Percentiles rank a stretch among this genome's conserved stretches.
These are phyloP conservation scores for Hydra vulgaris DNA, from an alignment of 30 jellyfish, hydroid and myxozoan species.

Conservation along the genomic window DNA sequence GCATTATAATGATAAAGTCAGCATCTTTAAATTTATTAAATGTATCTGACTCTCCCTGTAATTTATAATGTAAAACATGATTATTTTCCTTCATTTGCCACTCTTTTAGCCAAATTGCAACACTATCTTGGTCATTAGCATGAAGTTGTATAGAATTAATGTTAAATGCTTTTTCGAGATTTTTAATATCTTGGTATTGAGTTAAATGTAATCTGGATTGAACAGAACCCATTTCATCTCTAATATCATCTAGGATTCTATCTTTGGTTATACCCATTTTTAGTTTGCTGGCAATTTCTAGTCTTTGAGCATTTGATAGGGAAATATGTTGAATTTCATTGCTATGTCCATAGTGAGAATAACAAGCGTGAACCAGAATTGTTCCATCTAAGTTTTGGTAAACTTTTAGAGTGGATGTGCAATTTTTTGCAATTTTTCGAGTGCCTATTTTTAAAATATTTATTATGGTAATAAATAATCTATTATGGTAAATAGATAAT, in stretches of 20 bases:
- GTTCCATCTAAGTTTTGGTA: not conserved
- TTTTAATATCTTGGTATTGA: slow-evolving; percentile 5
- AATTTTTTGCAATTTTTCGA: no score
- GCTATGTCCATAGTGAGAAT: slow-evolving; percentile 4
- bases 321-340: no score
- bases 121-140: slow-evolving; percentile 33
- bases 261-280: not conserved
- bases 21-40: slow-evolving; percentile 7
- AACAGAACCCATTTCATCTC: no score
- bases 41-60: slow-evolving; percentile 19
- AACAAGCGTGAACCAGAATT: not conserved
- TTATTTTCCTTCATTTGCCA: slow-evolving; percentile 19
- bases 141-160: slow-evolving; percentile 13
- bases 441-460: no score
- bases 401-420: not conserved
- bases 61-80: slow-evolving; percentile 13
- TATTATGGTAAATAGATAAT: no score
- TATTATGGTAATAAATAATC: no score
- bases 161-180: not conserved
- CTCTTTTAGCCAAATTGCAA: slow-evolving; percentile 25
- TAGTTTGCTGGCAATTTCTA: not conserved
- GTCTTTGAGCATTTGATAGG: not conserved
- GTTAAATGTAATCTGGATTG: no score
- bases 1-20: no score
- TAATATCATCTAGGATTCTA: no score